Evolutionary conservation across 2,888 invertebrate species (phyloP).

Genomic region (Eumerus sabulonum): DNA sequence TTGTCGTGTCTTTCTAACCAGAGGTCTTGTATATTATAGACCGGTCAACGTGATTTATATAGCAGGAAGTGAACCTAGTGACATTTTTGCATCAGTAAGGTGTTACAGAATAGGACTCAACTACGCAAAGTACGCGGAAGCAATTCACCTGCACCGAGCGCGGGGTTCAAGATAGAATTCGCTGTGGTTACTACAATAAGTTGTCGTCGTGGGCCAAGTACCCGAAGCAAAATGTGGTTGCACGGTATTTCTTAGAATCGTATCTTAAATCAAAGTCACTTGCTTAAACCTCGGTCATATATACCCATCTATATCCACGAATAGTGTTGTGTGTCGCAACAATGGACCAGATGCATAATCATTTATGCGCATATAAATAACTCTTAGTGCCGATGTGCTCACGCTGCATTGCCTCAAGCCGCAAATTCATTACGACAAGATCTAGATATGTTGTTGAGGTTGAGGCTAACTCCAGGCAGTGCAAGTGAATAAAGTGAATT

Average conservation of each 20-base stretch:
- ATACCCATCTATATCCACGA: neutral
- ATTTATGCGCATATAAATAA: constrained; percentile 5
- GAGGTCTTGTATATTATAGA: too few relatives aligned
- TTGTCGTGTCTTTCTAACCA: too few relatives aligned
- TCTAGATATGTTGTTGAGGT: constrained; percentile 7
- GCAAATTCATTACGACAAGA: constrained; percentile 4
- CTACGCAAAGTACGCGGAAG: constrained; percentile 54
- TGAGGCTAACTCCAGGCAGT: neutral
- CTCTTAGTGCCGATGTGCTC: neutral
- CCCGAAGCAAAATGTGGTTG: neutral
- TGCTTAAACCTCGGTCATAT: too few relatives aligned
- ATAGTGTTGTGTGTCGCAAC: neutral
- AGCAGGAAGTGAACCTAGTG: constrained; percentile 29
- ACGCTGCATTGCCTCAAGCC: constrained; percentile 1
- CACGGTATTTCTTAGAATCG: constrained; percentile 15
- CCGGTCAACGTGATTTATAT: constrained; percentile 6
- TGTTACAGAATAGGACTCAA: constrained; percentile 7
- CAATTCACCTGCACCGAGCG: constrained; percentile 20
- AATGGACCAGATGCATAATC: constrained; percentile 21
- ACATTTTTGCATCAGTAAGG: constrained; percentile 4
- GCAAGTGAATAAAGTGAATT: constrained; percentile 13
- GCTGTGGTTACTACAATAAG: constrained; percentile 23
- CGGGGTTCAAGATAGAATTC: constrained; percentile 38
- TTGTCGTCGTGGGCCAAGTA: neutral
- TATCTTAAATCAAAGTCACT: neutral